These are phyloP conservation scores for Zaprionus kolodkinae DNA, from an alignment of 1,140 invertebrate genomes.

Conservation along the genomic window DNA sequence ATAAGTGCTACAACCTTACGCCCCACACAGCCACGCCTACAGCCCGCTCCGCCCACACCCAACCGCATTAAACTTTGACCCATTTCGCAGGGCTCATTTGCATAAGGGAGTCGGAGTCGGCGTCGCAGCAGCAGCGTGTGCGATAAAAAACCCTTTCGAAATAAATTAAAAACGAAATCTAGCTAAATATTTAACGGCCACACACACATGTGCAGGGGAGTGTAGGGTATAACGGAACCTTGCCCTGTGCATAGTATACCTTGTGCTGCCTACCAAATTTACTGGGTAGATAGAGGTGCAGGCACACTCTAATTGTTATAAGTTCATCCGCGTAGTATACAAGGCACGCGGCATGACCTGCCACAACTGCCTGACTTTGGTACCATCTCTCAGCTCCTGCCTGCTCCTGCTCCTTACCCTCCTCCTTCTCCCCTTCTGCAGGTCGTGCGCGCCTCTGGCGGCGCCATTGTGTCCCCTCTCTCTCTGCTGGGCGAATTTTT, in stretches of 20 bases:
- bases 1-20: slow-evolving; percentile 42
- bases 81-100: slow-evolving; percentile 64
- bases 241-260: too few relatives aligned
- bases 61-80: slow-evolving; percentile 69
- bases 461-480: slow-evolving; percentile 47
- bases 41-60: slow-evolving; percentile 11
- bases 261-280: neutral
- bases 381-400: neutral
- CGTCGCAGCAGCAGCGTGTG: slow-evolving; percentile 10
- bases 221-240: neutral
- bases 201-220: slow-evolving; percentile 23
- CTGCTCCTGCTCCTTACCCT: neutral
- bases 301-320: slow-evolving; percentile 73
- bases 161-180: slow-evolving; percentile 75
- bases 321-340: slow-evolving; percentile 61
- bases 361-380: slow-evolving; percentile 28
- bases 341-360: slow-evolving; percentile 49
- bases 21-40: slow-evolving; percentile 49
- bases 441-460: neutral
- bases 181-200: slow-evolving; percentile 71
- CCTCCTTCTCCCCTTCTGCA: neutral
- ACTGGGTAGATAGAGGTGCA: slow-evolving; percentile 3
- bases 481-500: slow-evolving; percentile 63
- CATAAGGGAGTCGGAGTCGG: slow-evolving; percentile 39
- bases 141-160: slow-evolving; percentile 58